These are phyloP conservation scores for Spilarctia lutea DNA, from an alignment of 2,888 invertebrate species.

Conservation along the genomic window DNA sequence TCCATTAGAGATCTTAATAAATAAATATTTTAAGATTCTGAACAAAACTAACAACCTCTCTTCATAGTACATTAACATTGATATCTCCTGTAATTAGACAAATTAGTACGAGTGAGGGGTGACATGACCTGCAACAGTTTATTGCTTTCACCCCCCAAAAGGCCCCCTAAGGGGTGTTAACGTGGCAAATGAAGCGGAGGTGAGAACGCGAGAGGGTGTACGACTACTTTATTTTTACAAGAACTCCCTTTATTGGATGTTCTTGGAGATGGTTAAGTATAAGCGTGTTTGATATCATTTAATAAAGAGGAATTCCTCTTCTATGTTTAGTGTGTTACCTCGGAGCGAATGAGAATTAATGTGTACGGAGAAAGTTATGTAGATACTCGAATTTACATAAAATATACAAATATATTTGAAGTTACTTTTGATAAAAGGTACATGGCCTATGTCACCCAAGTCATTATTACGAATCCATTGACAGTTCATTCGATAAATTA, in stretches of 20 bases:
- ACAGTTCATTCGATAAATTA: too few species aligned
- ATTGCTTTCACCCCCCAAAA: constrained; percentile 36
- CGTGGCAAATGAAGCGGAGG: constrained; percentile 37
- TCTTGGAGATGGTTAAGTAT: constrained; percentile 8
- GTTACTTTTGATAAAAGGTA: too few species aligned
- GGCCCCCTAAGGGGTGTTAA: constrained; percentile 38
- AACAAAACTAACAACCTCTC: constrained; percentile 7
- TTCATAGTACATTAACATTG: constrained; percentile 26
- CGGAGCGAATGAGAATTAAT: not conserved
- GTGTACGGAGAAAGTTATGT: too few species aligned
- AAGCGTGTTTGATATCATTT: constrained; percentile 19
- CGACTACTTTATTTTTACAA: constrained; percentile 61
- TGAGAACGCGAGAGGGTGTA: constrained; percentile 51
- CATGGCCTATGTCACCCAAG: too few species aligned
- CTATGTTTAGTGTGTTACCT: constrained; percentile 4
- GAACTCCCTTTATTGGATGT: constrained; percentile 57
- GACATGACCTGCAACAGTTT: constrained; percentile 59
- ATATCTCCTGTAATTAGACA: constrained; percentile 56
- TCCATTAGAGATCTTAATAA: not conserved
- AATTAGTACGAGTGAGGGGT: constrained; percentile 46
- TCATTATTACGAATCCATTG: too few species aligned
- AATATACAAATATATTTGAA: too few species aligned
- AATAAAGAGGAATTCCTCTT: constrained; percentile 22
- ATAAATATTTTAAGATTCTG: not conserved
- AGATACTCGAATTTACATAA: too few species aligned